Evolutionary conservation across 1,140 invertebrate species (phyloP).

Genomic region (Metopolophium dirhodum): DNA sequence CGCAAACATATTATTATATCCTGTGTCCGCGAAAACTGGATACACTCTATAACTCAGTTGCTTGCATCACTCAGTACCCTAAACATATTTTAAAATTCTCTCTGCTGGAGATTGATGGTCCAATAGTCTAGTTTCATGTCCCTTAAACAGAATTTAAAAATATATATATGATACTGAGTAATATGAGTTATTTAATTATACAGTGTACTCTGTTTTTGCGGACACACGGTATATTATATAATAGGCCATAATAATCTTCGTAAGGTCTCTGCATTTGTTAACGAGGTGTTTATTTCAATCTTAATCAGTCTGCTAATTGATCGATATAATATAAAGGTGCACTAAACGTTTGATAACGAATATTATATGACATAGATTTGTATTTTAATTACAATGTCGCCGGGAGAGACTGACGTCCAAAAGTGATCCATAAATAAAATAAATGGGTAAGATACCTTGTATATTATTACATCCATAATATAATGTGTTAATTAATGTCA

Average conservation of each 20-base stretch:
- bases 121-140: too few relatives aligned
- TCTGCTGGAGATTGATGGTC: too few relatives aligned
- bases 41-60: too few relatives aligned
- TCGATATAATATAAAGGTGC: neutral
- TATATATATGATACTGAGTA: too few relatives aligned
- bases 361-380: neutral
- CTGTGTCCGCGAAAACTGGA: too few relatives aligned
- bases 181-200: too few relatives aligned
- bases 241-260: neutral
- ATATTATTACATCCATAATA: neutral
- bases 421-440: neutral
- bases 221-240: too few relatives aligned
- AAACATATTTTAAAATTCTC: too few relatives aligned
- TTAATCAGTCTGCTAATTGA: neutral
- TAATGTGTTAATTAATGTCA: neutral
- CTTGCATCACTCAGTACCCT: too few relatives aligned
- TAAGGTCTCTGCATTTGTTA: neutral
- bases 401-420: neutral
- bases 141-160: too few relatives aligned
- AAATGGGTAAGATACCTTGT: neutral
- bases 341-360: neutral
- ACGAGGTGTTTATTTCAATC: neutral
- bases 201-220: too few relatives aligned
- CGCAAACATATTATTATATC: neutral
- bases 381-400: neutral